Conservation (phyloP, 2,113 vertebrate genomes). For the Phainopepla nitens region DNA sequence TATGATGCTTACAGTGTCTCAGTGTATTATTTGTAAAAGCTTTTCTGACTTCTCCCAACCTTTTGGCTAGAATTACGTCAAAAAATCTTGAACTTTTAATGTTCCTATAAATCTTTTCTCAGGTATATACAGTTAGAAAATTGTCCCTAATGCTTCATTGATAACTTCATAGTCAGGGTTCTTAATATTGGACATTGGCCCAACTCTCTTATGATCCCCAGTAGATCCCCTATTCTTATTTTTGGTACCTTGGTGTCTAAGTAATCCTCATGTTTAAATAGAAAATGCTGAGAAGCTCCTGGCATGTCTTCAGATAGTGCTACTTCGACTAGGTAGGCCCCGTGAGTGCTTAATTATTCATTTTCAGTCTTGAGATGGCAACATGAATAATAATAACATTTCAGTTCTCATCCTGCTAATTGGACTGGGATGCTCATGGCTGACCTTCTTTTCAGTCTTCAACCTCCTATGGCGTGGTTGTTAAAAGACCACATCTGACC, state of each 20-base stretch:
- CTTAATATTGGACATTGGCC: not conserved
- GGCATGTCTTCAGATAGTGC: not conserved
- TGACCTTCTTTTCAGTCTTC: constrained; percentile 1
- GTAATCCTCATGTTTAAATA: not conserved
- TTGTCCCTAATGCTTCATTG: not conserved
- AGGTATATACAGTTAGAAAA: not conserved
- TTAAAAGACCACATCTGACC: not conserved
- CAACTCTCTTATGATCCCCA: not conserved
- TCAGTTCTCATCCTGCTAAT: constrained; percentile 22
- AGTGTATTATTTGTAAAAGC: not conserved
- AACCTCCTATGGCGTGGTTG: fast-evolving
- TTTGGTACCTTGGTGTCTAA: not conserved
- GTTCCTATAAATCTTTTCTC: not conserved
- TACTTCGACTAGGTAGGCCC: not conserved
- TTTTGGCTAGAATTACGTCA: not conserved
- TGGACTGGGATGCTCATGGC: not conserved
- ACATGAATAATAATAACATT: constrained; percentile 12
- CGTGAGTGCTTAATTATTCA: not conserved
- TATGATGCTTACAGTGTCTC: not conserved
- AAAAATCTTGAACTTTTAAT: not conserved
- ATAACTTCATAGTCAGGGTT: not conserved
- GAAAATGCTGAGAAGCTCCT: not conserved
- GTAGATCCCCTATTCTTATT: not conserved
- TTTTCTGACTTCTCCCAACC: not conserved
- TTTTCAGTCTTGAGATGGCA: not conserved